Base-by-base conservation (phyloP, 2,797 vertebrate species). In the Leucoraja ocellata region DNA sequence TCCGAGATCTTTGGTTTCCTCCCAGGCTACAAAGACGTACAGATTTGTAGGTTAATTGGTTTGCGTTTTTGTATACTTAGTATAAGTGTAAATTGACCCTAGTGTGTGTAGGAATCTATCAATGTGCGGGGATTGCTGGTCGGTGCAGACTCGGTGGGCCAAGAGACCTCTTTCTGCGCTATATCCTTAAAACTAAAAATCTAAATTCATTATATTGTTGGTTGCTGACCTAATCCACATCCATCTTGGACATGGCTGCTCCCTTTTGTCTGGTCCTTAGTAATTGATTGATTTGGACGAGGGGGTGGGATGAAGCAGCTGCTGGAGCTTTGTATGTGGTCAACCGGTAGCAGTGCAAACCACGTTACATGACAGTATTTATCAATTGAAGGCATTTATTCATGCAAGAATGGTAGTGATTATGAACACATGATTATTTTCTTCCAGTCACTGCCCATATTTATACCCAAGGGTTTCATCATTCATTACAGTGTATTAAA, bases 391-490 rank as follows among this genome's bases (percentile, higher is more conserved):
- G n/a, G 13, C n/a, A 36, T n/a, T 65, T 88, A 4, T 16, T 68
- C 16, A 10, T 88, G 63, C 84, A 36, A 76, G 90, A 92, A 10
- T 58, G 46, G 68, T 74, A 74, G 76, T 76, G 46, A 92, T 73
- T 92, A 54, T 76, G 68, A 76, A 46, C 71, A 76, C 65, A 92
- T 92, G 71, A 58, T 36, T 63, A 74, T 92, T 76, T 74, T 74
- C 68, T 28, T 92, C 90, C 90, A 92, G 90, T 92, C 90, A 76
- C 36, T 74, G 71, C 46, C 36, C 21, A 74, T 58, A 54, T 58
- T 54, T 73, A 92, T 39, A 58, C 90, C 90, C 71, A 92, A 58
- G 90, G 90, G 90, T 76, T 76, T 92, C 90, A 58, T 92, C 54
- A 58, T 74, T 92, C 90, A 92, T 92, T 46, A 13, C 71, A 76